Evolutionary conservation across 2,113 vertebrate genomes (phyloP).

Genomic region (Caretta caretta): DNA sequence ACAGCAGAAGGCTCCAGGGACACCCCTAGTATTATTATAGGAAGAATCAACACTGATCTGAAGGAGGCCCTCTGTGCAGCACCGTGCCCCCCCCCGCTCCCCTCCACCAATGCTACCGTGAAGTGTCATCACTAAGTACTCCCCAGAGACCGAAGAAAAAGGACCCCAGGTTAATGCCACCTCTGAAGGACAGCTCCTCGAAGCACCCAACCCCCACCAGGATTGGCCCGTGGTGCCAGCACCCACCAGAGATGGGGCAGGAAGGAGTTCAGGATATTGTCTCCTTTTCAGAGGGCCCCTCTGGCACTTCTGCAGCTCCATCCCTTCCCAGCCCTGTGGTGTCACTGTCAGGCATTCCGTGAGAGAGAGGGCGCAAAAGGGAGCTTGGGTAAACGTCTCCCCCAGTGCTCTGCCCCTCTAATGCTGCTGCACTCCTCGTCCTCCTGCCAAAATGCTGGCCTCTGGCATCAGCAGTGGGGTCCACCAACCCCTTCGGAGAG

Average conservation of each 20-base stretch:
- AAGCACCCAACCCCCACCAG: not conserved
- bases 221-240: not conserved
- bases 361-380: not conserved
- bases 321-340: not conserved
- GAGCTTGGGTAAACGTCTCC: not conserved
- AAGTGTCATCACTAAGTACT: not conserved
- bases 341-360: not conserved
- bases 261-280: not conserved
- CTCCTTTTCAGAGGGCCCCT: not conserved
- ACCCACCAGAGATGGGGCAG: not conserved
- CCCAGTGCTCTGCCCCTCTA: not conserved
- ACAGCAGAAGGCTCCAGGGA: not conserved
- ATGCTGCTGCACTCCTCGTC: too few relatives aligned
- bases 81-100: fast-evolving
- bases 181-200: not conserved
- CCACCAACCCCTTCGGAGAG: not conserved
- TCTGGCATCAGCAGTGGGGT: not conserved
- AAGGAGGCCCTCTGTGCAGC: fast-evolving
- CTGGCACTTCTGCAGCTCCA: not conserved
- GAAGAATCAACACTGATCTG: not conserved
- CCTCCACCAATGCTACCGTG: not conserved
- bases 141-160: not conserved
- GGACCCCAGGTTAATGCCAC: fast-evolving
- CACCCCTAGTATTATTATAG: not conserved
- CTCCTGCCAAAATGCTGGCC: not conserved